These are phyloP conservation scores for Macrotus californicus DNA, from an alignment of 2,113 vertebrate species.

Conservation along the genomic window DNA sequence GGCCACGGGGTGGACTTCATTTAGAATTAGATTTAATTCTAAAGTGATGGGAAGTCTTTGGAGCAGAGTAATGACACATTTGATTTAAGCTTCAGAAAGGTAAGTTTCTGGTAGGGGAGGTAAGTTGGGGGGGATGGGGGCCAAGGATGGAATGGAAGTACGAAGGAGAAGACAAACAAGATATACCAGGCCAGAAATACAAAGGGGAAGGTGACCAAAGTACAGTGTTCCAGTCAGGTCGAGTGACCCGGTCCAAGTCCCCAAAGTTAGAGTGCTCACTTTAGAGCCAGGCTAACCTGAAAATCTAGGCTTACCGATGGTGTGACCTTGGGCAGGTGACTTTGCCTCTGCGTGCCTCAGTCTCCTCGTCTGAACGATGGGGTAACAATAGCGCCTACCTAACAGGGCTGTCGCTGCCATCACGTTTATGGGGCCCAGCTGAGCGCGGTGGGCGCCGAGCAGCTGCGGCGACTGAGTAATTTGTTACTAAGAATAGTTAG, in stretches of 20 bases:
- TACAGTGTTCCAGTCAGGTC: neutral
- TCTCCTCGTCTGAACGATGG: slow-evolving; percentile 65
- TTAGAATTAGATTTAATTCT: neutral
- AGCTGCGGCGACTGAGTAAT: slow-evolving; percentile 65
- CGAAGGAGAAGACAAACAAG: neutral
- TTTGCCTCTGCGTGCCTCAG: slow-evolving; percentile 59
- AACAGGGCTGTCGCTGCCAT: slow-evolving; percentile 45
- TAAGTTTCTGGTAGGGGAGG: neutral
- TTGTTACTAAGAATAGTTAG: slow-evolving; percentile 73
- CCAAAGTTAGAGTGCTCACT: slow-evolving; percentile 36
- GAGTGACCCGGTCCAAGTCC: neutral
- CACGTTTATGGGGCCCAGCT: slow-evolving; percentile 51
- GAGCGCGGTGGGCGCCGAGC: slow-evolving; percentile 56
- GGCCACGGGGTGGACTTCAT: neutral
- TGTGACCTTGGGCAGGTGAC: slow-evolving; percentile 71
- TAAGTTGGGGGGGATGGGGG: neutral
- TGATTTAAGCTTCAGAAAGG: neutral
- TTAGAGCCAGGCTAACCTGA: slow-evolving; percentile 4
- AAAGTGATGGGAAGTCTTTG: neutral
- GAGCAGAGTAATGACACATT: neutral
- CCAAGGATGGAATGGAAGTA: neutral
- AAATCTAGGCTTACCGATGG: slow-evolving; percentile 48
- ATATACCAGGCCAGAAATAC: slow-evolving; percentile 28
- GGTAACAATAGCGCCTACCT: slow-evolving; percentile 56
- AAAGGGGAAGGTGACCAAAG: neutral